These are phyloP conservation scores for Pyrocoelia pectoralis DNA, from an alignment of 2,888 invertebrate genomes.

Conservation along the genomic window DNA sequence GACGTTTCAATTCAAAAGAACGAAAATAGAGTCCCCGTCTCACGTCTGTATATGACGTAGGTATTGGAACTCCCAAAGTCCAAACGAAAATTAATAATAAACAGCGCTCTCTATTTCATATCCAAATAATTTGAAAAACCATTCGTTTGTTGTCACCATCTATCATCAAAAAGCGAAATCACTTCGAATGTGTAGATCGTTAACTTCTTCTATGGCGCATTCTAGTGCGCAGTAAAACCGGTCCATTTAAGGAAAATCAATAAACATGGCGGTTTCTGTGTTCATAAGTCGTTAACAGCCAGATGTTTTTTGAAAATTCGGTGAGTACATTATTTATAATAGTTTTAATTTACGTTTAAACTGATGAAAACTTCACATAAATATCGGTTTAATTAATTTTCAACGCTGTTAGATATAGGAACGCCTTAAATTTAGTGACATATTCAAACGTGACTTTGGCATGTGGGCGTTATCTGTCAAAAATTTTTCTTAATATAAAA, in stretches of 20 bases:
- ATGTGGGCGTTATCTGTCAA: conserved; percentile 60
- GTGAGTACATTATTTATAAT: conserved; percentile 47
- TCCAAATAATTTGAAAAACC: no score
- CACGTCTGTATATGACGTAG: no score
- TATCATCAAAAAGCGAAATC: neutral
- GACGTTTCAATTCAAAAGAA: no score
- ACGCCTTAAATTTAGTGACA: conserved; percentile 46
- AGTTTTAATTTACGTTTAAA: no score
- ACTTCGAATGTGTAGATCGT: neutral
- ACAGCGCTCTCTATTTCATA: no score
- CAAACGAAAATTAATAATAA: no score
- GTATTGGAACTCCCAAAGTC: no score
- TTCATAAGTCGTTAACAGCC: conserved; percentile 49
- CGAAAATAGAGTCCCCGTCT: no score
- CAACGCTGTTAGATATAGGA: conserved; percentile 44
- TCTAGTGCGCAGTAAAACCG: conserved; percentile 5
- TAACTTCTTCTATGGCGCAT: neutral
- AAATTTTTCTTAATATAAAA: conserved; percentile 35
- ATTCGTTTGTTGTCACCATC: neutral
- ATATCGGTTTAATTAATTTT: conserved; percentile 21
- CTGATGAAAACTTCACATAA: neutral
- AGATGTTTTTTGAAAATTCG: conserved; percentile 51
- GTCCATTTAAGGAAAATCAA: conserved; percentile 53
- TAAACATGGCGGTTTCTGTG: conserved; percentile 57
- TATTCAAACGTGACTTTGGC: conserved; percentile 52